Percentiles rank a stretch among this genome's conserved stretches.
These are phyloP conservation scores for Volucella zonaria DNA, from an alignment of 2,888 invertebrate genomes.

Conservation along the genomic window DNA sequence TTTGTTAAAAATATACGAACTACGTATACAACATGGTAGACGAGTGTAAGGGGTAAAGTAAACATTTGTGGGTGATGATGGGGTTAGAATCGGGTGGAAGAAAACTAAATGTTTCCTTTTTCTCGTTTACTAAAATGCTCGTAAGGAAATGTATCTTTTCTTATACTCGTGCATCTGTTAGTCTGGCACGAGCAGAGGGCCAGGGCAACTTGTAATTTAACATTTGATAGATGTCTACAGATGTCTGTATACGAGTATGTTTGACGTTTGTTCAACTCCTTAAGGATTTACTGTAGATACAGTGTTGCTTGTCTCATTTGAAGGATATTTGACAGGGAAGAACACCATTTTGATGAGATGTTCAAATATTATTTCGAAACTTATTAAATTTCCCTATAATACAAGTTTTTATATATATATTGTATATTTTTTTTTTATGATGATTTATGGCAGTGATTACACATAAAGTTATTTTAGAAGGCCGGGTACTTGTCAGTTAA, in stretches of 20 bases:
- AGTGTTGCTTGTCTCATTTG: slow-evolving; percentile 29
- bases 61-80: slow-evolving; percentile 12
- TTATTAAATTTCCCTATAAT: no score
- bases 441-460: no score
- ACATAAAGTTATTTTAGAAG: no score
- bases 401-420: no score
- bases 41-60: not conserved
- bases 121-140: slow-evolving; percentile 9
- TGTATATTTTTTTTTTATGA: no score
- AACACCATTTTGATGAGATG: slow-evolving; percentile 55
- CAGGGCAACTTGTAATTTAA: slow-evolving; percentile 19
- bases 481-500: no score
- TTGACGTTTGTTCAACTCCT: not conserved
- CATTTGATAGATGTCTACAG: slow-evolving; percentile 29
- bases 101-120: slow-evolving; percentile 47
- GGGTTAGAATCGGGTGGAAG: not conserved
- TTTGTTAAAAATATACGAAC: slow-evolving; percentile 57
- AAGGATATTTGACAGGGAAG: slow-evolving; percentile 40
- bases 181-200: not conserved
- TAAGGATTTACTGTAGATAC: slow-evolving; percentile 31
- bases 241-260: not conserved
- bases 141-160: slow-evolving; percentile 16
- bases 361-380: slow-evolving; percentile 56
- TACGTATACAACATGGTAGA: slow-evolving; percentile 12
- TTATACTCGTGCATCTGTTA: no score